Conservation (phyloP, 2,113 vertebrate species). For the Siniperca knerii region DNA sequence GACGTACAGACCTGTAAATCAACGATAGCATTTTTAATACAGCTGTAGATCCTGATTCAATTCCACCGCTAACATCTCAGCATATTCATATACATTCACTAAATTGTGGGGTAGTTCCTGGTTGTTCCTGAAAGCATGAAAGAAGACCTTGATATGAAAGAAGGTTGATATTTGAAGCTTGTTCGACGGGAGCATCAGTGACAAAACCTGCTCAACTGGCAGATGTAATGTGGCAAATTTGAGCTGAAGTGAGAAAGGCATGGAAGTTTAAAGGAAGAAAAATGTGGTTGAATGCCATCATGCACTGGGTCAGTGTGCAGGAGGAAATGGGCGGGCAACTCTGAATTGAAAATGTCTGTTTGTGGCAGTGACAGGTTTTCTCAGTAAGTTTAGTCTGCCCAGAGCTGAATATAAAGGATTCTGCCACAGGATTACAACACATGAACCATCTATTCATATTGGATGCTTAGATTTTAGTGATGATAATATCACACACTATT, state of each 20-base stretch:
- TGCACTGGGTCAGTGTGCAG: constrained; percentile 10
- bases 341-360: constrained; percentile 19
- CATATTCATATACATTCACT: constrained; percentile 10
- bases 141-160: constrained; percentile 42
- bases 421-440: not conserved
- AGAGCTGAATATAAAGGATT: not conserved
- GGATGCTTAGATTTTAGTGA: not conserved
- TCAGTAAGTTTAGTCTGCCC: not conserved
- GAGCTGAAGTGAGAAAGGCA: constrained; percentile 2
- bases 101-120: constrained; percentile 15
- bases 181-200: constrained; percentile 22
- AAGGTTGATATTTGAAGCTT: constrained; percentile 32
- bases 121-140: constrained; percentile 28
- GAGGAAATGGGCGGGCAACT: constrained; percentile 10
- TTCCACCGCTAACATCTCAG: constrained; percentile 15
- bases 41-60: constrained; percentile 11
- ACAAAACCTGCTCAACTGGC: constrained; percentile 51
- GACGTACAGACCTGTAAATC: constrained; percentile 33
- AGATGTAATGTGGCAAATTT: constrained; percentile 34
- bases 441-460: not conserved
- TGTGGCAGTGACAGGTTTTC: not conserved
- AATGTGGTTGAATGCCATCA: constrained; percentile 29
- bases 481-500: not conserved
- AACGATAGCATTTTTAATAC: constrained; percentile 20
- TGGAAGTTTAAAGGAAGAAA: constrained; percentile 44